Percentiles rank a stretch among this genome's conserved stretches.
Evolutionary conservation across 2,888 invertebrate genomes (phyloP).

Genomic region (Patella pellucida): DNA sequence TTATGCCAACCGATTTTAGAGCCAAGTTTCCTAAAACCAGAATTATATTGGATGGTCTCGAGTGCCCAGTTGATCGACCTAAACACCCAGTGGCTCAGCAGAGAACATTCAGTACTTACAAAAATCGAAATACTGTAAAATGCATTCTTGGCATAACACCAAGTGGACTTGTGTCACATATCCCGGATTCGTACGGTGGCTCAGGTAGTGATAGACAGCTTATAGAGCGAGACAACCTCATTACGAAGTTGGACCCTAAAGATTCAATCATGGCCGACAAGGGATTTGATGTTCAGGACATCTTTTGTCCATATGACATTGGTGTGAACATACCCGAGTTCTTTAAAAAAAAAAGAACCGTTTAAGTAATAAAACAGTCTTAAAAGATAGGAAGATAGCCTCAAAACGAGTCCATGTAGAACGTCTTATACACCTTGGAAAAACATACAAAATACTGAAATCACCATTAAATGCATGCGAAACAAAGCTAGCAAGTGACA

Average conservation of each 20-base stretch:
- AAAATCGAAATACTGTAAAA: constrained; percentile 23
- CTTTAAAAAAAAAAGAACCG: constrained; percentile 35
- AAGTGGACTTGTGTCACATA: too few relatives aligned
- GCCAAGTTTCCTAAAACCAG: constrained; percentile 23
- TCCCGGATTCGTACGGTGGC: too few relatives aligned
- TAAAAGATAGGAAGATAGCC: constrained; percentile 35
- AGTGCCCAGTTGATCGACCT: constrained; percentile 26
- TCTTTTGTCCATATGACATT: constrained; percentile 22
- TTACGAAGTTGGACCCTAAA: too few relatives aligned
- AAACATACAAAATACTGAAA: constrained; percentile 24
- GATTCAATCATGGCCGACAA: too few relatives aligned
- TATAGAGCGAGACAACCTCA: too few relatives aligned
- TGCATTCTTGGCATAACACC: too few relatives aligned
- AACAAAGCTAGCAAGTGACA: too few relatives aligned
- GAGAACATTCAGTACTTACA: constrained; percentile 18
- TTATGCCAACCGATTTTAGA: constrained; percentile 31
- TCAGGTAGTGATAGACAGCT: too few relatives aligned
- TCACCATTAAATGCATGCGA: too few relatives aligned
- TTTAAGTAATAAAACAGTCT: constrained; percentile 23
- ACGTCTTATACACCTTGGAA: constrained; percentile 36
- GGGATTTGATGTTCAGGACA: constrained; percentile 16
- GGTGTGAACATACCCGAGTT: constrained; percentile 40
- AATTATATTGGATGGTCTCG: constrained; percentile 14
- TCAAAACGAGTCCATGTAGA: constrained; percentile 42
- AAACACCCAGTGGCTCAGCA: constrained; percentile 21